These are phyloP conservation scores for Drosophila setosimentum DNA, from an alignment of 2,888 invertebrate genomes.

Conservation along the genomic window DNA sequence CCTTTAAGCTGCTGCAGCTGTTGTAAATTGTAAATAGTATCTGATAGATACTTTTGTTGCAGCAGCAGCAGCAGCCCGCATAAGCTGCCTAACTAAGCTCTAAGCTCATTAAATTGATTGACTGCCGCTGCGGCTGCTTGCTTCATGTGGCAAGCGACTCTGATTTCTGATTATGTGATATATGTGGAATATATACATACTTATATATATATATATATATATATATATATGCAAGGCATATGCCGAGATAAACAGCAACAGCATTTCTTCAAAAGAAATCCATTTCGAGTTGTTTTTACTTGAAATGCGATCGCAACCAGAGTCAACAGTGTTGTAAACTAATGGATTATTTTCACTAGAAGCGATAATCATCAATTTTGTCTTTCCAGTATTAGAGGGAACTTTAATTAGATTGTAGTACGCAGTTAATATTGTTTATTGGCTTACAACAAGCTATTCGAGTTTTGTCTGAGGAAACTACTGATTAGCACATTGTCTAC, in stretches of 20 bases:
- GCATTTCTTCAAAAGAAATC: conserved; percentile 26
- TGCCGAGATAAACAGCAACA: not conserved
- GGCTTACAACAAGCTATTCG: not conserved
- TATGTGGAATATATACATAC: not conserved
- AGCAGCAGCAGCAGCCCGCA: conserved; percentile 40
- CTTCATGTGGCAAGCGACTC: conserved; percentile 24
- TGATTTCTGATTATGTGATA: conserved; percentile 43
- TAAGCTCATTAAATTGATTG: conserved; percentile 64
- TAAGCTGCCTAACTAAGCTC: conserved; percentile 38
- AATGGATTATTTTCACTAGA: not conserved
- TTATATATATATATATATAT: not conserved
- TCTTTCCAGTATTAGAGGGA: not conserved
- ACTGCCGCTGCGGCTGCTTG: conserved; percentile 29
- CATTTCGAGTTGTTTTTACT: conserved; percentile 8
- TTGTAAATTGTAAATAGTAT: conserved; percentile 35
- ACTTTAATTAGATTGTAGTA: not conserved
- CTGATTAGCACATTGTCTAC: not conserved
- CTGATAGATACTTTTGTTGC: conserved; percentile 48
- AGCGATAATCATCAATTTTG: not conserved
- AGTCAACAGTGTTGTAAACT: not conserved
- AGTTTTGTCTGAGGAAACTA: not conserved
- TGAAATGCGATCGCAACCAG: conserved; percentile 1
- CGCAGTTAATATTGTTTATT: not conserved
- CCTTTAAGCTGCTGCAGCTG: conserved; percentile 44
- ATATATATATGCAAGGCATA: not conserved